Evolutionary conservation across 2,797 vertebrate species (phyloP).

Genomic region (Spinus olivaceus): DNA sequence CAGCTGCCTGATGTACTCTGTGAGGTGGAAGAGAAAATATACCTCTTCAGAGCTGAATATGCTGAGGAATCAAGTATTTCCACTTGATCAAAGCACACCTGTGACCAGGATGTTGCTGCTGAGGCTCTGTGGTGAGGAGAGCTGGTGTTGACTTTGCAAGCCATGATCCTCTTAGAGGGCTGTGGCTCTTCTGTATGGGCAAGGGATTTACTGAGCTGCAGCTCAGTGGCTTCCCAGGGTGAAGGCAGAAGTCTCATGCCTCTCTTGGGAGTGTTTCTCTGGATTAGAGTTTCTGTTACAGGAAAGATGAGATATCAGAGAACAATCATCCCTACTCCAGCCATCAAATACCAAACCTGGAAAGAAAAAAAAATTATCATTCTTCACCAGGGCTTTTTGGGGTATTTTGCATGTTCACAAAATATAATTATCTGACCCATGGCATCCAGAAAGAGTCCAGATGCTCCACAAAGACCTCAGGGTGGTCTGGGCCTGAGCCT

Average conservation of each 20-base stretch:
- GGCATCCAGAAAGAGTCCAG: background rate
- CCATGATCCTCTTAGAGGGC: background rate
- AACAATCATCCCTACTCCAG: background rate
- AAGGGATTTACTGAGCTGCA: background rate
- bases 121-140: background rate
- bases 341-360: background rate
- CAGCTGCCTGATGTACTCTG: background rate
- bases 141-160: background rate
- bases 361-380: slow-evolving; percentile 8
- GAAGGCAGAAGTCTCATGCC: background rate
- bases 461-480: background rate
- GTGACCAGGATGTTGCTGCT: background rate
- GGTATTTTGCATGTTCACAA: background rate
- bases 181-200: background rate
- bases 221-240: background rate
- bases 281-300: slow-evolving; percentile 20
- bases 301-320: background rate
- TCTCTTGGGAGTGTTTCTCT: background rate
- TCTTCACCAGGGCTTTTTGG: background rate
- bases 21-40: background rate
- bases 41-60: background rate
- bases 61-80: background rate
- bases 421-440: background rate
- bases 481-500: background rate
- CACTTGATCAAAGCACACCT: background rate